Conservation (phyloP, 64 coral and sea anemone species). For the Dendrophyllia cribrosa region DNA sequence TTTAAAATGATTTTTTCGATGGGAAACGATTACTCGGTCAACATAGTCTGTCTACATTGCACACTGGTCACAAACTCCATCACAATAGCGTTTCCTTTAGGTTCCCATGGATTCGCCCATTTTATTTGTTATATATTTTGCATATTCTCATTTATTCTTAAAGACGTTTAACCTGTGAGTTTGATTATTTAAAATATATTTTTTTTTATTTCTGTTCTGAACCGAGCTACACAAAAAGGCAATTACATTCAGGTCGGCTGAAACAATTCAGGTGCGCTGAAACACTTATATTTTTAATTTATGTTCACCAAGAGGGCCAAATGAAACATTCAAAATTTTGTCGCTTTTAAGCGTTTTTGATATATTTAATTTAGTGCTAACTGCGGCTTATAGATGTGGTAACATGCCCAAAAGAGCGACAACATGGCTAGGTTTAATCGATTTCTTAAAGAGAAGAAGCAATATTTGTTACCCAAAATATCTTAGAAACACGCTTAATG, state of each 20-base stretch:
- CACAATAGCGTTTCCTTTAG: not conserved
- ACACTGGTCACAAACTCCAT: too few relatives aligned
- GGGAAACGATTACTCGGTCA: too few relatives aligned
- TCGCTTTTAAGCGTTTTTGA: not conserved
- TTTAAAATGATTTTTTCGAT: too few relatives aligned
- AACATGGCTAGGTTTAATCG: not conserved
- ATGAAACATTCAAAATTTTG: not conserved
- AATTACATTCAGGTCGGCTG: too few relatives aligned
- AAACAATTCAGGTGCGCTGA: too few relatives aligned
- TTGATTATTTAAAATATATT: too few relatives aligned
- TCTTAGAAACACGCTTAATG: not conserved
- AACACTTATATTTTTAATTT: too few relatives aligned
- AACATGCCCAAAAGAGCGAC: not conserved
- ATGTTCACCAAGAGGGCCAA: too few relatives aligned
- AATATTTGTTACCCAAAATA: conserved; percentile 8
- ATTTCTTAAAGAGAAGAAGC: too few relatives aligned
- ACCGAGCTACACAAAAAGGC: too few relatives aligned
- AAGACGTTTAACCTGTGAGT: not conserved
- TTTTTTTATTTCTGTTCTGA: too few relatives aligned
- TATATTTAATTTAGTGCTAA: not conserved
- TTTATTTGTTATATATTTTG: not conserved
- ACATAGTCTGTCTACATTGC: too few relatives aligned
- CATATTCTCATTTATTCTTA: not conserved
- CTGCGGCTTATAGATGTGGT: not conserved
- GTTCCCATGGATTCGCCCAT: not conserved